These are phyloP conservation scores for Cynaeus angustus DNA, from an alignment of 2,888 invertebrate species.

Conservation along the genomic window DNA sequence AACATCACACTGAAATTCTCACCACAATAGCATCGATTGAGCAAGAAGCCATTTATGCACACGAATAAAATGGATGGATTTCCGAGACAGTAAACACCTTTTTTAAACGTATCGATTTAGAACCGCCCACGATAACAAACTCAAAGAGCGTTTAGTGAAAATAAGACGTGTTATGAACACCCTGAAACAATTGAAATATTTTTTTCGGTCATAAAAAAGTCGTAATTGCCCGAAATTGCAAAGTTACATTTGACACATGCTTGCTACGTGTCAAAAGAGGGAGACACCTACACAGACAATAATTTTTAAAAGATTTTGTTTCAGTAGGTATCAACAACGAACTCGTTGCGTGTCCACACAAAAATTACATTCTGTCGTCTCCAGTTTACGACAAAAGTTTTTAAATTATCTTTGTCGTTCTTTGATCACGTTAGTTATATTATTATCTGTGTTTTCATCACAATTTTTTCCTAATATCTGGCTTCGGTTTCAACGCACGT, in stretches of 20 bases:
- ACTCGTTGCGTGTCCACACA: background rate
- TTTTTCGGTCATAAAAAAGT: conserved; percentile 20
- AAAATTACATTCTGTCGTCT: background rate
- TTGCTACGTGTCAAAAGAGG: too few relatives aligned
- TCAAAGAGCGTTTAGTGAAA: background rate
- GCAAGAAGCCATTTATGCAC: conserved; percentile 24
- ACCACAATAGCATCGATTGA: conserved; percentile 17
- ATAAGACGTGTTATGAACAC: conserved; percentile 11
- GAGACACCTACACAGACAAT: too few relatives aligned
- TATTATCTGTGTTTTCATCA: too few relatives aligned
- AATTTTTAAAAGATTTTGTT: too few relatives aligned
- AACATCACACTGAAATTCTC: conserved; percentile 2
- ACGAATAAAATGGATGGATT: conserved; percentile 19
- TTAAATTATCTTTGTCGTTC: too few relatives aligned
- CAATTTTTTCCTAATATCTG: too few relatives aligned
- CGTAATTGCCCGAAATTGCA: conserved; percentile 17
- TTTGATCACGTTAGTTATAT: too few relatives aligned
- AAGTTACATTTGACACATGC: background rate
- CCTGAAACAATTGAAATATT: conserved; percentile 2
- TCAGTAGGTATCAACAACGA: background rate
- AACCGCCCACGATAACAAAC: background rate
- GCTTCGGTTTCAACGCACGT: too few relatives aligned
- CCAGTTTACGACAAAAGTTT: conserved; percentile 1
- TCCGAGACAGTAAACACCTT: conserved; percentile 20
- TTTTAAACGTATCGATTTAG: conserved; percentile 12